Percentiles rank a stretch among this genome's conserved stretches.
These are phyloP conservation scores for Typhlomys cinereus DNA, from an alignment of 2,113 vertebrate genomes.

Conservation along the genomic window DNA sequence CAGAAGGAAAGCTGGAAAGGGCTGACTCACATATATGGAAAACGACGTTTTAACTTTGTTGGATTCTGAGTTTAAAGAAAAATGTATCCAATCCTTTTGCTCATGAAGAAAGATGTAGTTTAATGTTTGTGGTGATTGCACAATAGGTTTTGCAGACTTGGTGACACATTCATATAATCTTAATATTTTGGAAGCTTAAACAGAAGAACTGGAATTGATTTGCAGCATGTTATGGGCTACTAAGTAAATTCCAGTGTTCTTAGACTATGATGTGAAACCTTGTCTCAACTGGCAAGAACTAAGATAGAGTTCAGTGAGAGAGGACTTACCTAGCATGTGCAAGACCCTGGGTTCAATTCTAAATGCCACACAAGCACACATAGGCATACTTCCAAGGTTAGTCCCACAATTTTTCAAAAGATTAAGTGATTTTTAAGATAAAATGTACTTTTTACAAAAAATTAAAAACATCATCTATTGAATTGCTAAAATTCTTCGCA, in stretches of 20 bases:
- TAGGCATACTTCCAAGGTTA: conserved; percentile 7
- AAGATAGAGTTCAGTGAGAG: not conserved
- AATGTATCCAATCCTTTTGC: not conserved
- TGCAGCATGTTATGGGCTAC: not conserved
- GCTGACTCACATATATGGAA: not conserved
- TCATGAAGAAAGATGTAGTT: not conserved
- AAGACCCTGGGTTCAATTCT: not conserved
- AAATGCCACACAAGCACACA: not conserved
- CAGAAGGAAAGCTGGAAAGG: not conserved
- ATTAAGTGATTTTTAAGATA: not conserved
- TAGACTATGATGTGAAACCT: not conserved
- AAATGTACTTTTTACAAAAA: not conserved
- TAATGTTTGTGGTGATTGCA: not conserved
- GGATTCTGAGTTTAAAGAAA: not conserved
- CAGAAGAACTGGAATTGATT: not conserved
- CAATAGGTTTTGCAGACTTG: not conserved
- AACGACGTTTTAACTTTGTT: not conserved
- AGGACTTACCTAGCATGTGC: not conserved
- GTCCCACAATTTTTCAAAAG: not conserved
- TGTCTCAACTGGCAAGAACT: not conserved
- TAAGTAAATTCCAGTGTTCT: too few species aligned
- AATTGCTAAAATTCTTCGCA: not conserved
- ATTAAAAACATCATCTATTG: not conserved
- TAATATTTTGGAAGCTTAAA: not conserved
- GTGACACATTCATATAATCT: not conserved